Evolutionary conservation across 2,888 invertebrate species (phyloP), one percentile per base, ranked within the genome.

Genomic region (Apotomis turbidana): DNA sequence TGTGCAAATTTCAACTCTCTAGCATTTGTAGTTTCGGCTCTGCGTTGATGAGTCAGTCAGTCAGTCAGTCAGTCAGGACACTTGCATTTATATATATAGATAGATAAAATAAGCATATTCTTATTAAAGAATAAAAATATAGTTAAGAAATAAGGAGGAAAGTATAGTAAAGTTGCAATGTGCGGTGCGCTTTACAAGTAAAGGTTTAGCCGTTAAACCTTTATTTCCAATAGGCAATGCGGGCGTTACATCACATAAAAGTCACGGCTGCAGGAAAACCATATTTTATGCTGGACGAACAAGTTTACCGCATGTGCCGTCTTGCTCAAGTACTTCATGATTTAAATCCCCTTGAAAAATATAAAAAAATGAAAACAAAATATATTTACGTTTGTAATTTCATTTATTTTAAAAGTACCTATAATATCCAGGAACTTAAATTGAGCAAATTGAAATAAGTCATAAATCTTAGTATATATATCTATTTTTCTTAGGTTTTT

Each of bases 401-500:
- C 5, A 49, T 13, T 61, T 61, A 62, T 51, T 12, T 5, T 15
- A 62, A 49, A n/a, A 44, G n/a, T 44, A 55, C 12, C 27, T 6
- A 51, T 62, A 44, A 68, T 72, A 76, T 76, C 74, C 78, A 83
- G 79, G 80, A 83, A 83, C 81, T 80, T 81, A 78, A 75, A 66
- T 84, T 85, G 81, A 85, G 79, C 80, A 77, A 73, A 27, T 27
- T 27, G 27, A 27, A 27, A 27, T 27, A 15, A 1, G 1, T 27
- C 27, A 27, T 27, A 27, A 27, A 27, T 27, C 27, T 27, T 27
- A 27, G 1, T 27, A 15, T 15, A 27, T 27, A 27, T 27, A 27
- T 2, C 27, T 27, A 27, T 27, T 27, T 27, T 27, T 27, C 41
- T 41, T 41, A 41, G 6, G 41, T 41, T 41, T 41, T 6, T 49